Conservation (phyloP, 2,797 vertebrate species). For the Pelobates cultripes region DNA sequence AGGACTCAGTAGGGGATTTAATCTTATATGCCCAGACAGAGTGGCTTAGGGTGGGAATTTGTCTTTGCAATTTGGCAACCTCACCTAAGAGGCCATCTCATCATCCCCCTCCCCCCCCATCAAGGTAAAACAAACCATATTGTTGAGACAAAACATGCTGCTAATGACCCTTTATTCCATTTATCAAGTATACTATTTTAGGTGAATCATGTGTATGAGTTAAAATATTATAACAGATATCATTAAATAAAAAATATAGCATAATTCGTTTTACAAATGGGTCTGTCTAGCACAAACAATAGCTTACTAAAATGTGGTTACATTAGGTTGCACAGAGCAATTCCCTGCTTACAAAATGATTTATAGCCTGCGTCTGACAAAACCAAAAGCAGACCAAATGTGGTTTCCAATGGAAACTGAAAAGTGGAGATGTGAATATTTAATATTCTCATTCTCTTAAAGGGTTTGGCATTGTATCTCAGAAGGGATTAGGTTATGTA, state of each 20-base stretch:
- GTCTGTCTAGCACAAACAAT: slow-evolving; percentile 8
- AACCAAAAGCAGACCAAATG: slow-evolving; percentile 11
- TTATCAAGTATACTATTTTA: too few species aligned
- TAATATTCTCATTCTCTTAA: slow-evolving; percentile 23
- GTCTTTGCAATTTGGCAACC: too few species aligned
- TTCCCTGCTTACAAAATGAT: slow-evolving; percentile 13
- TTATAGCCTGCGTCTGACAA: slow-evolving; percentile 16
- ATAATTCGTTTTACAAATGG: slow-evolving; percentile 4
- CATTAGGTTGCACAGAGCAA: slow-evolving; percentile 26
- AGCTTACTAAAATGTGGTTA: slow-evolving; percentile 32
- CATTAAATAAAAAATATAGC: slow-evolving; percentile 12
- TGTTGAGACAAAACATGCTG: too few species aligned
- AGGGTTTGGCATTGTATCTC: slow-evolving; percentile 7
- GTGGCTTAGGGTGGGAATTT: too few species aligned
- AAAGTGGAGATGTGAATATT: slow-evolving; percentile 30
- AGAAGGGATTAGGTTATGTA: slow-evolving; percentile 17
- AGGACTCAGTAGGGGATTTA: too few species aligned
- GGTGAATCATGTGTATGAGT: background rate
- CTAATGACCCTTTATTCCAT: too few species aligned
- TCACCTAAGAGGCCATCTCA: too few species aligned
- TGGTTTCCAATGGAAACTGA: slow-evolving; percentile 30
- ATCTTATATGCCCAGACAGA: too few species aligned
- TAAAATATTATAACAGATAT: slow-evolving; percentile 12
- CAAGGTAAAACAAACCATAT: too few species aligned
- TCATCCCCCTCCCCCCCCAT: too few species aligned